These are phyloP conservation scores for Leptinotarsa texana DNA, from an alignment of 1,140 invertebrate genomes.

Conservation along the genomic window DNA sequence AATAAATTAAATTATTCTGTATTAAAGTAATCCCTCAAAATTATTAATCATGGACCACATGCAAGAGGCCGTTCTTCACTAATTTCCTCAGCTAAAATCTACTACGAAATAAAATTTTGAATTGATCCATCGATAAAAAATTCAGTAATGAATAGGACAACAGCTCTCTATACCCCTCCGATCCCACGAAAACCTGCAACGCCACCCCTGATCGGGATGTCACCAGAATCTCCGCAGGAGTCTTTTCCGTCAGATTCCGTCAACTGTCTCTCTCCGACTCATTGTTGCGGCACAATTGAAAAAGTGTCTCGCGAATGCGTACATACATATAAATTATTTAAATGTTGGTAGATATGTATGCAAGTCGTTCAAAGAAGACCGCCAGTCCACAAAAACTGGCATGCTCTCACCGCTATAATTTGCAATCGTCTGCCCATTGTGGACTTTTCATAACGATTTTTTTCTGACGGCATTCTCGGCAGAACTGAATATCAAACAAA, in stretches of 20 bases:
- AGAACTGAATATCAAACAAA: slow-evolving; percentile 22
- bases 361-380: slow-evolving; percentile 53
- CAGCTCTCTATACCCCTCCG: no score
- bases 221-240: slow-evolving; percentile 43
- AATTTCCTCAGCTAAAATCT: no score
- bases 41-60: no score
- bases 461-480: slow-evolving; percentile 25
- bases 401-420: slow-evolving; percentile 50
- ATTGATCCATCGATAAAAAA: no score
- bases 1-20: no score
- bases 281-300: slow-evolving; percentile 52
- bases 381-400: slow-evolving; percentile 51
- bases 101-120: no score
- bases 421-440: slow-evolving; percentile 49
- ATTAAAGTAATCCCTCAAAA: no score
- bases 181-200: neutral
- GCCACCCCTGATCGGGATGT: slow-evolving; percentile 38
- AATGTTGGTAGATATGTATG: slow-evolving; percentile 55
- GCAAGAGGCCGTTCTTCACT: no score
- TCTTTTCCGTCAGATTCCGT: slow-evolving; percentile 44
- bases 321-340: slow-evolving; percentile 56
- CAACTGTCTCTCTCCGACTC: slow-evolving; percentile 42
- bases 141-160: no score
- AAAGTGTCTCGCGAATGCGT: slow-evolving; percentile 52
- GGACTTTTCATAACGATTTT: slow-evolving; percentile 43